Evolutionary conservation across 2,888 invertebrate species (phyloP).

Genomic region (Siphlonurus alternatus): DNA sequence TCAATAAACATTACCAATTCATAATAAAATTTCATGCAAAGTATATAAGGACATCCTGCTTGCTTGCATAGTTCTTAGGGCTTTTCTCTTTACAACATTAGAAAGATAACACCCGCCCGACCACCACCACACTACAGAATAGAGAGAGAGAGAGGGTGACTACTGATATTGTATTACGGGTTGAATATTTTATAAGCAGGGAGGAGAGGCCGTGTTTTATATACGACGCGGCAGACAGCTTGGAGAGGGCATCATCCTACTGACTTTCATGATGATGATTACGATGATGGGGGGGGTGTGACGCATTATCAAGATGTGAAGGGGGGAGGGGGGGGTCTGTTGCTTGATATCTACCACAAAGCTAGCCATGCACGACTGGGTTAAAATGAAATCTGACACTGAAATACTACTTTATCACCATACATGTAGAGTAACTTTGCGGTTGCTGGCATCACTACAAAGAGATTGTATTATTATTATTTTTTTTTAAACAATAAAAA

Average conservation of each 20-base stretch:
- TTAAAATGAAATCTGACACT: neutral
- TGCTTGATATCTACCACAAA: no score
- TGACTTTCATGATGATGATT: neutral
- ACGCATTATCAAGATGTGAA: neutral
- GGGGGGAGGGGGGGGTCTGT: neutral
- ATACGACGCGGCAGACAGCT: no score
- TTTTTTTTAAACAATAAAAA: no score
- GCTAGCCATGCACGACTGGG: no score
- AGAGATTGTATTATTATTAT: no score
- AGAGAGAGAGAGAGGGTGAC: neutral
- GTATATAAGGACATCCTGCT: neutral
- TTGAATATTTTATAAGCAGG: slow-evolving; percentile 32
- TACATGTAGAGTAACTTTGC: neutral
- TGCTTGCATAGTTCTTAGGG: neutral
- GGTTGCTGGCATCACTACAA: neutral
- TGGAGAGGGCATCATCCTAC: no score
- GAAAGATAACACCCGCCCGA: neutral
- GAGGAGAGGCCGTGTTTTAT: neutral
- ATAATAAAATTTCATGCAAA: neutral
- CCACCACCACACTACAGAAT: no score
- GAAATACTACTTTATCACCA: no score
- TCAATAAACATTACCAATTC: neutral
- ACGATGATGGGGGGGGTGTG: neutral
- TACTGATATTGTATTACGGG: slow-evolving; percentile 31
- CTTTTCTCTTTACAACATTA: neutral